These are phyloP conservation scores for Drosophila tropicalis DNA, from an alignment of 1,140 invertebrate genomes.

Conservation along the genomic window DNA sequence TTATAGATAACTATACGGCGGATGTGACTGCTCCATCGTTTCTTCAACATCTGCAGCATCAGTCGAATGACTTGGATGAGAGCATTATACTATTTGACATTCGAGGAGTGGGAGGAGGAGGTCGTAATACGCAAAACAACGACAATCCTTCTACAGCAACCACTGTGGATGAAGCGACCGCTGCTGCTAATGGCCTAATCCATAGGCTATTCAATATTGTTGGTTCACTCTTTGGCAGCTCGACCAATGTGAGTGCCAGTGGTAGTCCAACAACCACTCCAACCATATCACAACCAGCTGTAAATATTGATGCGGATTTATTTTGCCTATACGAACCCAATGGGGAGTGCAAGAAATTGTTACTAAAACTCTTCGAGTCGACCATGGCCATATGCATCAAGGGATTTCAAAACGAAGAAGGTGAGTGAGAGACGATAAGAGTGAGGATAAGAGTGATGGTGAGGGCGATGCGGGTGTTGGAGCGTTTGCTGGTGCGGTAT, in stretches of 20 bases:
- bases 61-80: constrained; percentile 54
- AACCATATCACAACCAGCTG: constrained; percentile 9
- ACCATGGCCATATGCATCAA: constrained; percentile 82
- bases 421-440: constrained; percentile 54
- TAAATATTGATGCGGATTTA: constrained; percentile 65
- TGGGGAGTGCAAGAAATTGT: constrained; percentile 75
- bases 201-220: constrained; percentile 70
- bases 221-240: constrained; percentile 64
- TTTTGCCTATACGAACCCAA: constrained; percentile 64
- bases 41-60: constrained; percentile 51
- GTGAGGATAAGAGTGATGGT: background rate
- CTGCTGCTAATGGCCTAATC: constrained; percentile 48
- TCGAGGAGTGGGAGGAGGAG: constrained; percentile 36
- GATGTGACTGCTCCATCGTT: constrained; percentile 48
- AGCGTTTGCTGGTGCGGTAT: constrained; percentile 2
- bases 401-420: constrained; percentile 79
- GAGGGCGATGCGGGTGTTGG: no score
- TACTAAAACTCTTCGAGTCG: constrained; percentile 76
- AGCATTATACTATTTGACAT: constrained; percentile 78
- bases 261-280: constrained; percentile 1
- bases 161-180: constrained; percentile 35
- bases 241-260: constrained; percentile 8
- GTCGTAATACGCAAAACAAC: background rate
- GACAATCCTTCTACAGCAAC: background rate
- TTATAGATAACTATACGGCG: constrained; percentile 50